A percentile compares a stretch with the other conserved stretches of the same genome.
phyloP scores from a whole-genome alignment of 2,113 vertebrate species.

The Ceratotherium simum region DNA sequence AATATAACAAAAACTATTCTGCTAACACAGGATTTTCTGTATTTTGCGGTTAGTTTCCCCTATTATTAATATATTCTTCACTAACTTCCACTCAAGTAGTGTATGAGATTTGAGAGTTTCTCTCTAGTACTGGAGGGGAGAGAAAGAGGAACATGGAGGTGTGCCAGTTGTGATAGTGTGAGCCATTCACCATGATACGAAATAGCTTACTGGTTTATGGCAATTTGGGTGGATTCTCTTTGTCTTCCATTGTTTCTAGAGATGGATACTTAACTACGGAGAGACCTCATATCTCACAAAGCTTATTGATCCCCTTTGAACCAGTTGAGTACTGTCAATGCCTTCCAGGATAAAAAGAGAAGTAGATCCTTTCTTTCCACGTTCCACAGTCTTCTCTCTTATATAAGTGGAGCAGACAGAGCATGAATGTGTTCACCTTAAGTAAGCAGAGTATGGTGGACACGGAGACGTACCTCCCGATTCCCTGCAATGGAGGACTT shows the following conservation, averaged over 20 bases:
- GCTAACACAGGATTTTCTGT: neutral
- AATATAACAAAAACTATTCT: constrained; percentile 38
- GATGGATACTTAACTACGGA: neutral
- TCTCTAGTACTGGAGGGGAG: neutral
- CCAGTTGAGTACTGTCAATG: neutral
- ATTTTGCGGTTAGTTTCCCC: neutral
- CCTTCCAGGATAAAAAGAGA: neutral
- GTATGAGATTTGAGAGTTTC: neutral
- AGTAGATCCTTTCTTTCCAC: neutral
- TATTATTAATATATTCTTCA: neutral
- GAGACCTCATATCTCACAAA: neutral
- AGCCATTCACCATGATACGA: neutral
- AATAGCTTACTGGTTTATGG: neutral
- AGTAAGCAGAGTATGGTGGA: neutral
- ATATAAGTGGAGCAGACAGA: neutral
- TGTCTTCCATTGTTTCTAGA: neutral
- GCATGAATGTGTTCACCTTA: too few species aligned
- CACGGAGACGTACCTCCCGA: neutral
- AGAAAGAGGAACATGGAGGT: neutral
- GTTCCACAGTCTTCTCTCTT: neutral
- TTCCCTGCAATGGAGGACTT: neutral
- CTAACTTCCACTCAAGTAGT: neutral
- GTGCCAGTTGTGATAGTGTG: neutral
- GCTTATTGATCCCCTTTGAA: neutral
- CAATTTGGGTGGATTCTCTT: neutral